Evolutionary conservation across 2,888 invertebrate genomes (phyloP), one percentile per base, ranked within the genome.

Genomic region (Coelopa pilipes): DNA sequence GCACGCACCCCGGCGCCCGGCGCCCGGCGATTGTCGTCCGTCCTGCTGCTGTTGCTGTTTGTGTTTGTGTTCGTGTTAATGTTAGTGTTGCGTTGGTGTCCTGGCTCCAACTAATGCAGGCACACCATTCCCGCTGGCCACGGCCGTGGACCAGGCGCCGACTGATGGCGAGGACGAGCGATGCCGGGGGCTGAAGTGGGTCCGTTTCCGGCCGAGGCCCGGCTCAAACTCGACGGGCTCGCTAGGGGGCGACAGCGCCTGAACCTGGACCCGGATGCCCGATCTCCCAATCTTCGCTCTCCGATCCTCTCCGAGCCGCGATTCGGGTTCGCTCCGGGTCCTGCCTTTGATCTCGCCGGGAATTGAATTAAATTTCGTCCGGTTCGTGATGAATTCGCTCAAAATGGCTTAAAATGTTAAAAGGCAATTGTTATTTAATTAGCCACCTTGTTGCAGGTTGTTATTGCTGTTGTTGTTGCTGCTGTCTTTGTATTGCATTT

Each of bases 361-460:
- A 19, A 21, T 59, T 59, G 19, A 24, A 59, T 59, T 21, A 59
- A 59, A 21, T 21, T 59, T 59, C 57, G 57, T 21, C 24, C 57
- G 21, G 12, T 59, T 59, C 24, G 57, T 13, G 10, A 21, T 21
- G 24, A 59, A 59, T 21, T 59, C 24, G 11, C 21, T 59, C 17
- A 59, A 59, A 59, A 59, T 21, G 57, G 9, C 19, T 59, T 19
- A 19, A 59, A 59, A 59, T 10, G 24, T 59, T 21, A 59, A 59
- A 59, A 59, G 57, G 3, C 57, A 59, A 59, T 10, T 24, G 21
- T 19, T 21, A 21, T 59, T 59, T 34, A 34, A 34, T 34, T 34
- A 34, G 7, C 34, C 34, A 34, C 34, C 34, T 21, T 19, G 19
- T 19, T 19, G 57, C 21, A 11, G n/a, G 57, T 57, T 59, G 21